phyloP scores from a whole-genome alignment of 2,113 vertebrate genomes.

The Colaptes auratus region DNA sequence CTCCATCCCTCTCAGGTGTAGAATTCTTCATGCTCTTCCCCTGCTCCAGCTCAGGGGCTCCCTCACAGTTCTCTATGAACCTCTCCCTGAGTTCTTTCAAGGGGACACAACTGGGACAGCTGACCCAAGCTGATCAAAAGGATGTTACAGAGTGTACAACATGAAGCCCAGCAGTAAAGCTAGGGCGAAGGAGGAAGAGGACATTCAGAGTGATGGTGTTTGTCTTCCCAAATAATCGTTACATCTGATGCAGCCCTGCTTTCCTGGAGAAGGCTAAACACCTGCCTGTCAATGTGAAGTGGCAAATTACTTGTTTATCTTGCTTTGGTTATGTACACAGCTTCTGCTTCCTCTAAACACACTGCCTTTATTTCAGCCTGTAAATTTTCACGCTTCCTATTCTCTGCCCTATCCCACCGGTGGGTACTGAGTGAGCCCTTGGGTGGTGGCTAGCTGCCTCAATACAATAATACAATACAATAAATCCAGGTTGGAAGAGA shows the following conservation, averaged over 20 bases:
- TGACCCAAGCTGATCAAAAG: not conserved
- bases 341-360: not conserved
- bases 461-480: no score
- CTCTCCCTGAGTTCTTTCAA: not conserved
- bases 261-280: not conserved
- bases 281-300: rapidly evolving
- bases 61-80: not conserved
- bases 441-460: not conserved
- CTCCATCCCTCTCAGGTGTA: not conserved
- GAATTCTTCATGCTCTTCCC: not conserved
- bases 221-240: not conserved
- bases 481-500: no score
- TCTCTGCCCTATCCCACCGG: rapidly evolving
- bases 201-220: rapidly evolving
- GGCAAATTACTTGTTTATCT: not conserved
- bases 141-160: rapidly evolving
- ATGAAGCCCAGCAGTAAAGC: not conserved
- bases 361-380: not conserved
- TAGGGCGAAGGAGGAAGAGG: not conserved
- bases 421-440: rapidly evolving
- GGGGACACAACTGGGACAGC: not conserved
- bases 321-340: rapidly evolving
- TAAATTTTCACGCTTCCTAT: not conserved
- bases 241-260: rapidly evolving
- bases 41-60: no score